A percentile compares a stretch with the other conserved stretches of the same genome.
Evolutionary conservation across 2,888 invertebrate genomes (phyloP).

Genomic region (Lepidocyrtinus sp.): DNA sequence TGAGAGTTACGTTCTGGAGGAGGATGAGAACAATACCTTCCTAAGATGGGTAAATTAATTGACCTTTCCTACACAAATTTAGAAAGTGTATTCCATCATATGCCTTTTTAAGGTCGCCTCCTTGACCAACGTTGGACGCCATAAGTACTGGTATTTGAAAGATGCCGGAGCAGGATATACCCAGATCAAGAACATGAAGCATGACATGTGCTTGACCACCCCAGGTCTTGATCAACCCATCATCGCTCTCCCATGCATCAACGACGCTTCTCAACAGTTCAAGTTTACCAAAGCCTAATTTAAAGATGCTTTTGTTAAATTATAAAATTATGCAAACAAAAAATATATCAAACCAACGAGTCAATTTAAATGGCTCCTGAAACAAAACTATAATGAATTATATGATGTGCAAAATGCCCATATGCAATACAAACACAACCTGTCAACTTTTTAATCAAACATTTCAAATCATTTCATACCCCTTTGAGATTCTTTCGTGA

Average conservation of each 20-base stretch:
- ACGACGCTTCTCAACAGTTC: constrained; percentile 49
- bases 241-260: constrained; percentile 33
- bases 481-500: too few relatives aligned
- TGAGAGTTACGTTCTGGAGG: constrained; percentile 59
- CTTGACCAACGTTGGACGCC: constrained; percentile 40
- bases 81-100: not conserved
- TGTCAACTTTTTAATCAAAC: too few relatives aligned
- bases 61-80: not conserved
- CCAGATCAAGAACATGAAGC: constrained; percentile 57
- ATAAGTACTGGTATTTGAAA: constrained; percentile 62
- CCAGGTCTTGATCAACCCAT: constrained; percentile 26
- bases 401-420: too few relatives aligned
- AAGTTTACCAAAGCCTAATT: constrained; percentile 35
- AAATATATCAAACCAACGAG: not conserved
- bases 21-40: constrained; percentile 39
- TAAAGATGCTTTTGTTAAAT: not conserved
- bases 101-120: constrained; percentile 27
- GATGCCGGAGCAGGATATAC: constrained; percentile 61
- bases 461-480: too few relatives aligned
- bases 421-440: too few relatives aligned
- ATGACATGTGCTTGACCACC: constrained; percentile 49
- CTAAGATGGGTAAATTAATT: constrained; percentile 53
- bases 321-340: not conserved
- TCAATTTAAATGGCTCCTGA: not conserved
- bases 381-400: not conserved